These are phyloP conservation scores for Aurelia aurita DNA, from an alignment of 30 jellyfish, hydroid and myxozoan species.

Conservation along the genomic window DNA sequence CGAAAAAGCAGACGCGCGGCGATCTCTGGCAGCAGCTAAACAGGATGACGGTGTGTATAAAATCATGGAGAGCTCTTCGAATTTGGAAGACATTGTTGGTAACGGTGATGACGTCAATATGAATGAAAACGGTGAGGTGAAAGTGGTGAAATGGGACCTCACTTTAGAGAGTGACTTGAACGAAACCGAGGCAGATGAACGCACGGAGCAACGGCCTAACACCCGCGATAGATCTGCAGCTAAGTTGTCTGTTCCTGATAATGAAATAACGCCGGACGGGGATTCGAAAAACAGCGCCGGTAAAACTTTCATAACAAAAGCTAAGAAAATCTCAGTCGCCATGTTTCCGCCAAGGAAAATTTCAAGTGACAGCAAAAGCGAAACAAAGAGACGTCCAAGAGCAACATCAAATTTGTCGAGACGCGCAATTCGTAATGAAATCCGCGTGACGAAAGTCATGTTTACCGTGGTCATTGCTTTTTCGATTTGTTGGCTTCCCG, in stretches of 20 bases:
- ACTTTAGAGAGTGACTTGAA: slow-evolving; percentile 17
- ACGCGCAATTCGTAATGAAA: slow-evolving; percentile 59
- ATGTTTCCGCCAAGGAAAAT: slow-evolving; percentile 1
- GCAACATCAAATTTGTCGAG: slow-evolving; percentile 1
- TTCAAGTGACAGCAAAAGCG: neutral
- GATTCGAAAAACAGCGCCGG: neutral
- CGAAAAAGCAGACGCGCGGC: slow-evolving; percentile 17
- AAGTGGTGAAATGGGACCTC: slow-evolving; percentile 24
- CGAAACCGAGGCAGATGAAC: slow-evolving; percentile 9
- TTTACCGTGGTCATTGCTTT: slow-evolving; percentile 71
- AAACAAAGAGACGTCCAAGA: neutral
- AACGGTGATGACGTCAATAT: slow-evolving; percentile 5
- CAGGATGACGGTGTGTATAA: slow-evolving; percentile 13
- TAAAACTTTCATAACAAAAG: neutral
- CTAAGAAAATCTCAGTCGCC: neutral
- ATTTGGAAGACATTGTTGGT: neutral
- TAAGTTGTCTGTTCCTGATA: no score
- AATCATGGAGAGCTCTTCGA: slow-evolving; percentile 15
- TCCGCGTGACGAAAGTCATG: slow-evolving; percentile 82
- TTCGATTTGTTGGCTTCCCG: slow-evolving; percentile 90
- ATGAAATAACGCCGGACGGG: no score
- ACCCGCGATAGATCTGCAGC: no score
- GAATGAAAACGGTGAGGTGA: slow-evolving; percentile 7
- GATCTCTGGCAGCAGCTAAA: neutral
- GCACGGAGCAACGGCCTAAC: no score